Conservation (phyloP, 2,888 invertebrate species). For the Auanema freiburgensis region DNA sequence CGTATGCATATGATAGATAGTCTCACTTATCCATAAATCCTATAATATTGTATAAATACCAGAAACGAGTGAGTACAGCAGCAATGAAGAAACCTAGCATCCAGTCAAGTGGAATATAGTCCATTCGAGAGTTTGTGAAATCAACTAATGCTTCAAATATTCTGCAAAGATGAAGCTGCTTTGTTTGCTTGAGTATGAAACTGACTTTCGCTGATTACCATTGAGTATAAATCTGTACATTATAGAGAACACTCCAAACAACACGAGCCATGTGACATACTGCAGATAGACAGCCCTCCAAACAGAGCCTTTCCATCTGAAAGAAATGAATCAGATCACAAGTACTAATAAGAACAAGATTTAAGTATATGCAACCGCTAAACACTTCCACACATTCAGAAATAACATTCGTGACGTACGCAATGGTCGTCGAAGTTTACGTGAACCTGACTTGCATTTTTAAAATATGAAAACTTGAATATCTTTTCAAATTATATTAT, state of each 20-base stretch:
- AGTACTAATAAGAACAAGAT: too few species aligned
- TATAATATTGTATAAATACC: constrained; percentile 47
- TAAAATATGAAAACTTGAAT: too few species aligned
- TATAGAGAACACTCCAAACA: constrained; percentile 39
- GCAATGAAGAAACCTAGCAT: constrained; percentile 57
- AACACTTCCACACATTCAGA: neutral
- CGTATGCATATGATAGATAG: neutral
- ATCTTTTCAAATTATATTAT: neutral
- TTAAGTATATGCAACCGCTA: too few species aligned
- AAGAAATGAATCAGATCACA: neutral
- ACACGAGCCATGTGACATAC: constrained; percentile 46
- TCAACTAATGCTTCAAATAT: constrained; percentile 32
- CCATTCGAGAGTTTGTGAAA: constrained; percentile 33
- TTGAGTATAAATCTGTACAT: constrained; percentile 44
- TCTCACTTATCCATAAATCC: constrained; percentile 52
- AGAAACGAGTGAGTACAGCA: constrained; percentile 45
- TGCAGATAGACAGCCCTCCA: constrained; percentile 58
- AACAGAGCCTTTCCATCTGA: constrained; percentile 52
- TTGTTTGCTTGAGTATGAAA: neutral
- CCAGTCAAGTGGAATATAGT: constrained; percentile 44
- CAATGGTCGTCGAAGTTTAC: too few species aligned
- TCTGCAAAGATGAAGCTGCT: constrained; percentile 12
- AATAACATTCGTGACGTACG: too few species aligned
- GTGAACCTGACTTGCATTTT: too few species aligned
- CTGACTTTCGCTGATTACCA: constrained; percentile 24